Conservation (phyloP, 2,888 invertebrate genomes). For the Trimorus sp. region DNA sequence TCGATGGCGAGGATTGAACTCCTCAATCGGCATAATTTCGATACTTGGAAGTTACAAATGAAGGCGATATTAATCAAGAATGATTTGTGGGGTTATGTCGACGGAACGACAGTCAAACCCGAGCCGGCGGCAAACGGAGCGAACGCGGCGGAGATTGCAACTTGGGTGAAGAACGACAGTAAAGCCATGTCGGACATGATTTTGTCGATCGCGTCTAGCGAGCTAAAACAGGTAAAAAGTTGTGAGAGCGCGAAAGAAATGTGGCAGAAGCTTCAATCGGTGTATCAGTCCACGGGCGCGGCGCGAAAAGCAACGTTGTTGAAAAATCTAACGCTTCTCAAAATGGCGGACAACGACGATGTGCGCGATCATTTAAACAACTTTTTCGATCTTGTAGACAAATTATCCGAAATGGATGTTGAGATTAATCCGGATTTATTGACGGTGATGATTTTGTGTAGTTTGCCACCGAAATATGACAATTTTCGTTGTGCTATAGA, state of each 20-base stretch:
- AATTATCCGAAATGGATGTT: not conserved
- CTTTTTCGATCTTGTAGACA: not conserved
- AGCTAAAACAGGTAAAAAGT: constrained; percentile 3
- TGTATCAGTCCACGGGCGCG: not conserved
- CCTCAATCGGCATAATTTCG: constrained; percentile 5
- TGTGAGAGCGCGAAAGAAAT: not conserved
- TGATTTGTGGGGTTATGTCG: constrained; percentile 3
- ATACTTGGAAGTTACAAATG: constrained; percentile 14
- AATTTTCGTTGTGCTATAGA: constrained; percentile 5
- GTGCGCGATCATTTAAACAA: constrained; percentile 2
- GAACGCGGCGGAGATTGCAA: not conserved
- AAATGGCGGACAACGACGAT: constrained; percentile 14
- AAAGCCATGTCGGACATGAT: constrained; percentile 8
- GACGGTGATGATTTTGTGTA: not conserved
- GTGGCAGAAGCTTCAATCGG: not conserved
- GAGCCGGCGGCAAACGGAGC: not conserved
- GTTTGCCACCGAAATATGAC: not conserved
- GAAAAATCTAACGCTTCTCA: not conserved
- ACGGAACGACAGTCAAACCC: constrained; percentile 8
- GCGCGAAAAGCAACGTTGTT: not conserved
- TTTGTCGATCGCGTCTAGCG: not conserved
- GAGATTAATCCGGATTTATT: constrained; percentile 8
- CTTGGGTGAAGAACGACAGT: not conserved
- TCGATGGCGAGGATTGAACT: not conserved
- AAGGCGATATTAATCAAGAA: constrained; percentile 1